These are phyloP conservation scores for Poeciliopsis prolifica DNA, from an alignment of 2,113 vertebrate genomes.

Conservation along the genomic window DNA sequence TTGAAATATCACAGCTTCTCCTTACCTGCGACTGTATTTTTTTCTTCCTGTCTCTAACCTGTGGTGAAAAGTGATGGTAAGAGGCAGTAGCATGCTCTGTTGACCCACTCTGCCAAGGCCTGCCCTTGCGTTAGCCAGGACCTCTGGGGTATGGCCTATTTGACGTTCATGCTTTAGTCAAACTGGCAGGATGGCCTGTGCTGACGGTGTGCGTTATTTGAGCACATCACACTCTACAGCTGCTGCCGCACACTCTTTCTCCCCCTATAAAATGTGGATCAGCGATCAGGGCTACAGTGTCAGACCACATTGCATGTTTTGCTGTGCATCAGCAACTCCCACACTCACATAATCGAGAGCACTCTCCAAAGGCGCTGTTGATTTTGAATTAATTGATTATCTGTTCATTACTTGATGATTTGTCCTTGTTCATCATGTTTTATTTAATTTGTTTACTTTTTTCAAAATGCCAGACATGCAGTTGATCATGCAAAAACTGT, in stretches of 20 bases:
- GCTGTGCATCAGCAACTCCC: constrained; percentile 10
- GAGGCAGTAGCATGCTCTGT: constrained; percentile 49
- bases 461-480: background rate
- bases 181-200: constrained; percentile 50
- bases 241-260: background rate
- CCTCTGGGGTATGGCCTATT: constrained; percentile 50
- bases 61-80: constrained; percentile 43
- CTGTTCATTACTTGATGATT: constrained; percentile 17
- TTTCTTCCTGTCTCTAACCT: constrained; percentile 33
- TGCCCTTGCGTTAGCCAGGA: constrained; percentile 40
- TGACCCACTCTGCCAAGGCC: constrained; percentile 35
- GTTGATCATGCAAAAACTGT: background rate
- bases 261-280: constrained; percentile 20
- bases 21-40: constrained; percentile 8
- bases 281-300: constrained; percentile 6
- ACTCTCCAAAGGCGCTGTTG: constrained; percentile 2
- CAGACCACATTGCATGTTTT: constrained; percentile 12
- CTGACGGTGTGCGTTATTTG: constrained; percentile 53
- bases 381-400: constrained; percentile 11
- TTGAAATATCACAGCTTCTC: constrained; percentile 32
- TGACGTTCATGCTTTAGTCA: constrained; percentile 65
- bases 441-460: background rate
- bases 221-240: constrained; percentile 47
- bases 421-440: background rate
- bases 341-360: background rate